Evolutionary conservation across 2,113 vertebrate genomes (phyloP), one percentile per base, ranked within the genome.

Genomic region (Rissa tridactyla): DNA sequence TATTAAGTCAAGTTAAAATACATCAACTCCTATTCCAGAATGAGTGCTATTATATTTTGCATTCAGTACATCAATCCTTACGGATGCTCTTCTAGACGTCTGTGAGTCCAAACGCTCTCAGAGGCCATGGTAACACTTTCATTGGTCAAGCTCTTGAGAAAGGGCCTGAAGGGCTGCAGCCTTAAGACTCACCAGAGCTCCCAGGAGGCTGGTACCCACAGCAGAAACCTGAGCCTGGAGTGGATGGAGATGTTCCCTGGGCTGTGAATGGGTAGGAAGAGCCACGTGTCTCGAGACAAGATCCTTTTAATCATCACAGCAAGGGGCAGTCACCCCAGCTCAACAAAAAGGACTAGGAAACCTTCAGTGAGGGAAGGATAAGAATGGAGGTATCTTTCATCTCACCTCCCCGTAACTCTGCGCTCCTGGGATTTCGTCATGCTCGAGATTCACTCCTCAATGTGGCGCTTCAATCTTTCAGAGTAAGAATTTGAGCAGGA

Each of bases 1-100:
- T 54, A 95, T 96, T 93, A 94, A 95, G 51, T 88, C 42, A 86
- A 92, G 57, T n/a, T 71, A 95, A 96, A 96, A 88, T 80, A 93
- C 94, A 82, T 58, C 85, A 70, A 44, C 40, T 82, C 71, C 36
- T 80, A 27, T 42, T 93, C 57, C 85, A 93, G 71, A 93, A 62
- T 22, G 34, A 77, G 46, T 10, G 71, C 30, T 80, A 29, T 30
- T 77, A 16, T 44, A 76, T 57, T 88, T 88, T 85, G 44, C 36
- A 62, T 51, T 80, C 30, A 68, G 38, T 42, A 42, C 60, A 42
- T 40, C 42, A 32, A 10, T 30, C 61, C 38, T 72, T 72, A 49
- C 6, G 54, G 75, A 57, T 58, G 16, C 61, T 14, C 20, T 80
- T 73, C 62, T 17, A 58, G 15, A 46, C 27, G 40, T 3, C 19